Conservation (phyloP, 2,113 vertebrate species). For the Sialia sialis region DNA sequence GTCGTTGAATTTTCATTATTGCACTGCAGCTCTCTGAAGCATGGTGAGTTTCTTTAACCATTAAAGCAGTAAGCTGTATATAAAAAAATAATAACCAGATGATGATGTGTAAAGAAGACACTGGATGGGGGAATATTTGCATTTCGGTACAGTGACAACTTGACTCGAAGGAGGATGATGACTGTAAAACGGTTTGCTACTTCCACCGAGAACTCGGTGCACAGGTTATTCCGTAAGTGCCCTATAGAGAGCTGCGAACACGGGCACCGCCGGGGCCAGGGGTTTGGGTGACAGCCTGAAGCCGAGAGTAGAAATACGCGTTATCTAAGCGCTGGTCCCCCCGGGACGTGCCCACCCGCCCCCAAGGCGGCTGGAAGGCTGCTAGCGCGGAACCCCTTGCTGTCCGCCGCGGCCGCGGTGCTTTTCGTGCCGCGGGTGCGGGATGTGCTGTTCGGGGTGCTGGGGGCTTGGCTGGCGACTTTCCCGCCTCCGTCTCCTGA, state of each 20-base stretch:
- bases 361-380: not conserved
- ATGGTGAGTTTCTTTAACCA: not conserved
- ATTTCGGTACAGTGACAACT: not conserved
- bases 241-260: not conserved
- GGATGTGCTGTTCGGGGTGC: too few relatives aligned
- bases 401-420: not conserved
- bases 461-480: accelerated
- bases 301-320: not conserved
- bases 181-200: not conserved
- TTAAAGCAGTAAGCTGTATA: not conserved
- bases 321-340: not conserved
- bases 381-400: not conserved
- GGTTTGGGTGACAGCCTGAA: not conserved
- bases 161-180: not conserved
- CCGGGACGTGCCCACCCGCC: not conserved
- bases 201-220: not conserved
- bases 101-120: not conserved
- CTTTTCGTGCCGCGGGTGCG: not conserved
- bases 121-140: not conserved
- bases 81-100: not conserved
- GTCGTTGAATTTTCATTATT: conserved; percentile 22
- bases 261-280: not conserved
- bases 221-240: not conserved
- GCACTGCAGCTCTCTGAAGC: not conserved
- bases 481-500: not conserved